A percentile compares a stretch with the other conserved stretches of the same genome.
Conservation (phyloP, 1,140 invertebrate species). For the Drosophila rhopaloa region DNA sequence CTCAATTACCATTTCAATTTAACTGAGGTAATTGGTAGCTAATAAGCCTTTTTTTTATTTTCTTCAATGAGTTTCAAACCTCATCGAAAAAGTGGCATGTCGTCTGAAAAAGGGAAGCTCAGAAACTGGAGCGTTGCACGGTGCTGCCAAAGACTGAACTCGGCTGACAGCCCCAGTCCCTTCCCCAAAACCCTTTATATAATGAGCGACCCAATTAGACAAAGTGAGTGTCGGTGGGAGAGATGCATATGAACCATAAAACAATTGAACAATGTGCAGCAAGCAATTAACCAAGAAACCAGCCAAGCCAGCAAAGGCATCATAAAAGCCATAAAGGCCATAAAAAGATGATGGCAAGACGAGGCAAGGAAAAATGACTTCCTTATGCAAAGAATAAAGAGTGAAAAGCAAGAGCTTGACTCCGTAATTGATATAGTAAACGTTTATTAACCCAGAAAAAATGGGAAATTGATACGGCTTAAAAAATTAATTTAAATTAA, state of each 20-base stretch:
- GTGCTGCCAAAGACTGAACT: constrained; percentile 14
- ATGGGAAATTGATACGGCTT: not conserved
- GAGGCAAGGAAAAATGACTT: constrained; percentile 11
- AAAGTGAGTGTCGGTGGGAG: constrained; percentile 72
- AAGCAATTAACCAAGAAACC: constrained; percentile 61
- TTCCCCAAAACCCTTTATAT: constrained; percentile 23
- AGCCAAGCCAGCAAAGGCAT: constrained; percentile 6
- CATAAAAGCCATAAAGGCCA: constrained; percentile 27
- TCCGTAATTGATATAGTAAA: constrained; percentile 1
- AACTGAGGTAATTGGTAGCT: not conserved
- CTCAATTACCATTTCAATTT: too few species aligned
- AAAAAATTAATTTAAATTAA: too few species aligned
- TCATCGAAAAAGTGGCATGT: too few species aligned
- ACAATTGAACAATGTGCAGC: constrained; percentile 78
- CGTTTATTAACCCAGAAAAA: not conserved
- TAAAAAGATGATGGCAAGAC: constrained; percentile 22
- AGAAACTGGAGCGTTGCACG: constrained; percentile 70
- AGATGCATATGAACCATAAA: constrained; percentile 81
- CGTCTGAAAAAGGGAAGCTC: not conserved
- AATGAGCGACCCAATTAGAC: constrained; percentile 81
- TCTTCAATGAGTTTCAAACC: too few species aligned
- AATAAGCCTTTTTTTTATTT: too few species aligned
- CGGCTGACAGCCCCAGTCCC: constrained; percentile 10
- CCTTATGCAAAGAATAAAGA: constrained; percentile 3
- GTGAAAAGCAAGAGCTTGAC: constrained; percentile 1